These are phyloP conservation scores for Eira barbara DNA, from an alignment of 2,113 vertebrate genomes.

Conservation along the genomic window DNA sequence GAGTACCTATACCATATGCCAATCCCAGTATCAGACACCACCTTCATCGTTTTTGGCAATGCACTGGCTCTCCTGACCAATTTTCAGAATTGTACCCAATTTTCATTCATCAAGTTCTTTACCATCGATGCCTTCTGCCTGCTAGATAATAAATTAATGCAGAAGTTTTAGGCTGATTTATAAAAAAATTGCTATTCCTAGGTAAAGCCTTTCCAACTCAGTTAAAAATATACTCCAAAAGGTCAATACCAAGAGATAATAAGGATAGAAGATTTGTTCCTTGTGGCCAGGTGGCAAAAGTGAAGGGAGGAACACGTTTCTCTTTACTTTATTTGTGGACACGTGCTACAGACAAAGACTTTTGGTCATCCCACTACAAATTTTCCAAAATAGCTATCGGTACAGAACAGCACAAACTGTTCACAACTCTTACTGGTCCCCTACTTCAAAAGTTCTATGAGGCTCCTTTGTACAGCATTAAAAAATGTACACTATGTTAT, in stretches of 20 bases:
- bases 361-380: neutral
- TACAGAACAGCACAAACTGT: neutral
- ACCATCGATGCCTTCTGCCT: neutral
- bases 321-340: neutral
- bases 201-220: neutral
- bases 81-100: neutral
- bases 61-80: neutral
- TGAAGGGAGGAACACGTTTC: neutral
- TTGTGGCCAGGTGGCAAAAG: neutral
- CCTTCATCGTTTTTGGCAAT: neutral
- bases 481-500: constrained; percentile 7
- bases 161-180: neutral
- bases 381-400: neutral
- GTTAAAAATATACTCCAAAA: neutral
- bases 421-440: neutral
- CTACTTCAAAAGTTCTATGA: neutral
- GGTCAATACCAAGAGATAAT: neutral
- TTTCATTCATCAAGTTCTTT: neutral
- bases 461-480: neutral
- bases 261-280: neutral
- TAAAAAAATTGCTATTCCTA: neutral
- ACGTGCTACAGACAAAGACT: neutral
- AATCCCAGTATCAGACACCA: neutral
- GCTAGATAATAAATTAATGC: neutral
- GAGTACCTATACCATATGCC: rapidly evolving